Percentiles rank a stretch among this genome's conserved stretches.
phyloP scores from a whole-genome alignment of 2,888 invertebrate species.

The Julus scanicus region DNA sequence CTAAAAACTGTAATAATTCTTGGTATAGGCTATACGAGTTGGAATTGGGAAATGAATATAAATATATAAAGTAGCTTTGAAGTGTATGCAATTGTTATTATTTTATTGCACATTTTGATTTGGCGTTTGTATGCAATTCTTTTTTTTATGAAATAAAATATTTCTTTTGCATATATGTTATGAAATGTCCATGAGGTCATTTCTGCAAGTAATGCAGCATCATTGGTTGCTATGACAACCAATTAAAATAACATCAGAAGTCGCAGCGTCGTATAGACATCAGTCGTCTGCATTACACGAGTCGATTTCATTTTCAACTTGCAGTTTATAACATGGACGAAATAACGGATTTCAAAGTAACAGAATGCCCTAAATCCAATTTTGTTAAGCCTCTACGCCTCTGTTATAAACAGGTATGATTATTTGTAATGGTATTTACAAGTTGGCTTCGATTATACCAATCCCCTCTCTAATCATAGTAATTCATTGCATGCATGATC shows the following conservation, averaged over 20 bases:
- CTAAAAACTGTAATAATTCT: too few species aligned
- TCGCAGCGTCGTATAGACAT: background rate
- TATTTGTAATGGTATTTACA: background rate
- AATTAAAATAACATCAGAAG: background rate
- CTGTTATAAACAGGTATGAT: slow-evolving; percentile 54
- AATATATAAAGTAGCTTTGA: too few species aligned
- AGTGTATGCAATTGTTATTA: too few species aligned
- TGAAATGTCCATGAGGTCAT: background rate
- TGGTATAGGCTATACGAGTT: too few species aligned
- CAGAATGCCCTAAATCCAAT: slow-evolving; percentile 52
- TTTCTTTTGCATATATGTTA: background rate
- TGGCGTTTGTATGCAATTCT: too few species aligned
- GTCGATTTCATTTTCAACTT: background rate
- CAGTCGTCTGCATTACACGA: background rate
- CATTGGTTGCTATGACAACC: background rate
- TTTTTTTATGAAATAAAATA: too few species aligned
- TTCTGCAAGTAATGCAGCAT: background rate
- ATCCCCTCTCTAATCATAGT: too few species aligned
- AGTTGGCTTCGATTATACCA: too few species aligned
- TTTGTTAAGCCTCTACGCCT: slow-evolving; percentile 56
- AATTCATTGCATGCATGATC: too few species aligned
- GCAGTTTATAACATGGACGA: slow-evolving; percentile 51
- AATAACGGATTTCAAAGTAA: slow-evolving; percentile 52
- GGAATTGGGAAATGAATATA: too few species aligned
- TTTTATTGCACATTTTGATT: too few species aligned